Conservation (phyloP, 2,113 vertebrate genomes). For the Myocastor coypus region DNA sequence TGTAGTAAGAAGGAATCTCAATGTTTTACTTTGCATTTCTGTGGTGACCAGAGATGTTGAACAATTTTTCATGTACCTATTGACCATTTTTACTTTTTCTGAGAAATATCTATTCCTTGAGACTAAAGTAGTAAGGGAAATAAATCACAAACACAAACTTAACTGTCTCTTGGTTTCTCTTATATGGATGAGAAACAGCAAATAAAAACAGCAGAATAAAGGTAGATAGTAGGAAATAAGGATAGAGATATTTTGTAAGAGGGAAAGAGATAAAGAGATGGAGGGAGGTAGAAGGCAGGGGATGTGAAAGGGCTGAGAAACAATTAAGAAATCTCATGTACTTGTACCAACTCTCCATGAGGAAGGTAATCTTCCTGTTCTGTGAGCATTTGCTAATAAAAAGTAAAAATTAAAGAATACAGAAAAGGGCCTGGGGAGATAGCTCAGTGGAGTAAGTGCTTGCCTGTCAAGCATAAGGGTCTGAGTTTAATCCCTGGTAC, state of each 20-base stretch:
- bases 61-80: background rate
- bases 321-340: background rate
- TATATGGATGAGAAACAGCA: background rate
- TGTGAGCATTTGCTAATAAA: background rate
- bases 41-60: background rate
- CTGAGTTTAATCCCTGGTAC: too few relatives aligned
- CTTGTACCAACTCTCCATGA: background rate
- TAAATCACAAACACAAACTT: background rate
- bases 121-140: background rate
- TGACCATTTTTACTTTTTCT: background rate
- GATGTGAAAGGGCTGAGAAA: background rate
- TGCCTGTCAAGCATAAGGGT: too few relatives aligned
- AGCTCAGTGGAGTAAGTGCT: too few relatives aligned
- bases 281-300: background rate
- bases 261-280: background rate
- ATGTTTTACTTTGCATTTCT: background rate
- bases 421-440: too few relatives aligned
- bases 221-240: background rate
- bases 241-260: background rate
- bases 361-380: background rate
- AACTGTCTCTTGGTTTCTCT: background rate
- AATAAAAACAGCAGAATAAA: background rate
- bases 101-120: background rate
- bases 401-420: background rate
- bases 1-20: background rate